Base-by-base conservation (phyloP, 2,888 invertebrate species). In the Eudasyphora cyanicolor region DNA sequence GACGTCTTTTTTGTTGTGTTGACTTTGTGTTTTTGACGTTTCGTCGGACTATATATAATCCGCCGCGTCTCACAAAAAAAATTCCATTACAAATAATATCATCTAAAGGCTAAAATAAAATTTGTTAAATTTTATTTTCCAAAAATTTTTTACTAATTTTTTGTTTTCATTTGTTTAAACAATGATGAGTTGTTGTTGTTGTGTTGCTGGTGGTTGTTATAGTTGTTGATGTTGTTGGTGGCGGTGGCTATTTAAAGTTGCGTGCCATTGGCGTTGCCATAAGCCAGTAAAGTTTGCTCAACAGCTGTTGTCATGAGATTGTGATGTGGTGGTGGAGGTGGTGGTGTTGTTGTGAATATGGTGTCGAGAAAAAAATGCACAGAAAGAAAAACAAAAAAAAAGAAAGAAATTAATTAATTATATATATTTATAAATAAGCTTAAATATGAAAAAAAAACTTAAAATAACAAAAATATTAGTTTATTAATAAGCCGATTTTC, bases 201-300 rank as follows among this genome's bases (percentile, higher is more conserved):
- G 32, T 14, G 35, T 27, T 60, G 12, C 0, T 17, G 17, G 8
- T 38, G 17, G 21, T 12, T 38, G 38, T 42, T 38, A 42, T 67
- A 0, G 42, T 67, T 14, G 32, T 54, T 64, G 38, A 14, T 67
- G 38, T 12, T 67, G 67, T 0, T 67, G 24, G 35, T 38, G 2
- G 27, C 10, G 35, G 42, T 21, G 42, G 24, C 19, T 60, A n/a
- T 82, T 84, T 84, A 84, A 62, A 84, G 84, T 84, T 84, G 84
- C 71, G 84, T 76, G 60, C 78, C 81, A 62, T 84, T 84, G 64
- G 84, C 75, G 78, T 81, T 81, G 78, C 84, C 84, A 76, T 84
- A 84, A 76, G 80, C 83, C 78, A 84, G 73, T 45, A 84, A 71
- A 64, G 84, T 81, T 79, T 78, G 76, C 76, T 84, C 84, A 79